Evolutionary conservation across 2,888 invertebrate genomes (phyloP), one percentile per base, ranked within the genome.

Genomic region (Oconnorella tubifera): DNA sequence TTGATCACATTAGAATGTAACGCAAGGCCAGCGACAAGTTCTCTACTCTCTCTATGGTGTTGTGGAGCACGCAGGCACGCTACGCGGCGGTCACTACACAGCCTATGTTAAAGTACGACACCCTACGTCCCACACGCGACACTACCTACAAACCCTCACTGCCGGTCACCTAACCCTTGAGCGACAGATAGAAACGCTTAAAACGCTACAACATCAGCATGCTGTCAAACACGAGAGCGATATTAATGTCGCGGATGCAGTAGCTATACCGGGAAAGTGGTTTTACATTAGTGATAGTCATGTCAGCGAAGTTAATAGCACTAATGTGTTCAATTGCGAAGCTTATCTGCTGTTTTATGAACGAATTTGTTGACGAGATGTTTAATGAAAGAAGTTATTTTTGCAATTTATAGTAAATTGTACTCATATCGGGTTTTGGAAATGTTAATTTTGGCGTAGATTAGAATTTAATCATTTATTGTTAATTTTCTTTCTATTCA

Each of bases 321-420:
- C 88, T 1, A 86, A 87, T 70, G 96, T 96, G 65, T 85, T 94
- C 56, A 85, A 86, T 73, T 89, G 90, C 66, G 92, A 97, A 83
- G 97, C 98, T 23, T 98, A 98, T 83, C 86, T 98, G 60, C 86
- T 98, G 49, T 99, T 98, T 84, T 98, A 98, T 83, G 96, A 97
- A 83, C 87, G 96, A 82, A 89, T 96, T 23, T 19, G 19, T 40
- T 40, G 40, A 40, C 19, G 40, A 19, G n/a, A n/a, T n/a, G n/a
- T n/a, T n/a, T n/a, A n/a, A n/a, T n/a, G n/a, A n/a, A n/a, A n/a
- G n/a, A n/a, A n/a, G n/a, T n/a, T n/a, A n/a, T n/a, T n/a, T n/a
- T n/a, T n/a, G n/a, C n/a, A n/a, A n/a, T n/a, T n/a, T n/a, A n/a
- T n/a, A n/a, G n/a, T n/a, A n/a, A n/a, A n/a, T n/a, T n/a, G n/a